Evolutionary conservation across 2,113 vertebrate genomes (phyloP).

Genomic region (Dasyprocta punctata): DNA sequence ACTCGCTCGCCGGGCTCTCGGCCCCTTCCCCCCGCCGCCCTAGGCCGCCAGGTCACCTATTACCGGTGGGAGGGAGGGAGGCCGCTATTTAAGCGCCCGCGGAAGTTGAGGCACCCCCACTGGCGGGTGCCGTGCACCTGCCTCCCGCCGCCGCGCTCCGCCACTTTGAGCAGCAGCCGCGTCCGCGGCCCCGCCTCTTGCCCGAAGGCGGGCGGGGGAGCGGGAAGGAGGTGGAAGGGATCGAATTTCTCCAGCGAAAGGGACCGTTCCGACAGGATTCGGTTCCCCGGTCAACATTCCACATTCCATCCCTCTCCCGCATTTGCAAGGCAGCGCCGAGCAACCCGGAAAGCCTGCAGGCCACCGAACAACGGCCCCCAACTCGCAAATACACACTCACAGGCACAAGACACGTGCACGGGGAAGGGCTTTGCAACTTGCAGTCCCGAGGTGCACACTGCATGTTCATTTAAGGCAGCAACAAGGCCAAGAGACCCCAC

Average conservation of each 20-base stretch:
- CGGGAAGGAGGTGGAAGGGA: slow-evolving; percentile 74
- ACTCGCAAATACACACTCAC: slow-evolving; percentile 70
- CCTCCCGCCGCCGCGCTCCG: slow-evolving; percentile 78
- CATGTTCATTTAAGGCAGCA: neutral
- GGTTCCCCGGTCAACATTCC: slow-evolving; percentile 81
- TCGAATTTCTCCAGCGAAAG: slow-evolving; percentile 78
- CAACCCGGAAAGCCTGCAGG: slow-evolving; percentile 63
- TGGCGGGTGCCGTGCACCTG: slow-evolving; percentile 79
- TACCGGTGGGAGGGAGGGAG: slow-evolving; percentile 73
- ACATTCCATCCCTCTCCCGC: slow-evolving; percentile 76
- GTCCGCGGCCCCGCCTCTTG: slow-evolving; percentile 77
- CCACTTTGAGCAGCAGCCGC: slow-evolving; percentile 80
- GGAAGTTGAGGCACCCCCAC: slow-evolving; percentile 78
- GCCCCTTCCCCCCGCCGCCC: slow-evolving; percentile 48
- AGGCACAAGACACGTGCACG: slow-evolving; percentile 80
- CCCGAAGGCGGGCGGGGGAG: slow-evolving; percentile 74
- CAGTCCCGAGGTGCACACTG: neutral
- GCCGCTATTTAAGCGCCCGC: slow-evolving; percentile 76
- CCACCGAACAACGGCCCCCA: slow-evolving; percentile 67
- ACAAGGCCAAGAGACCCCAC: slow-evolving; percentile 7
- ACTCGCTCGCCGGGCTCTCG: slow-evolving; percentile 49
- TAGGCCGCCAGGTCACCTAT: slow-evolving; percentile 75
- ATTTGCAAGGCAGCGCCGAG: slow-evolving; percentile 61
- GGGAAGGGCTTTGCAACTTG: slow-evolving; percentile 75
- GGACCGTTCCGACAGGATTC: slow-evolving; percentile 79